A percentile compares a stretch with the other conserved stretches of the same genome.
Conservation (phyloP, 2,113 vertebrate genomes). For the Pao palembangensis region DNA sequence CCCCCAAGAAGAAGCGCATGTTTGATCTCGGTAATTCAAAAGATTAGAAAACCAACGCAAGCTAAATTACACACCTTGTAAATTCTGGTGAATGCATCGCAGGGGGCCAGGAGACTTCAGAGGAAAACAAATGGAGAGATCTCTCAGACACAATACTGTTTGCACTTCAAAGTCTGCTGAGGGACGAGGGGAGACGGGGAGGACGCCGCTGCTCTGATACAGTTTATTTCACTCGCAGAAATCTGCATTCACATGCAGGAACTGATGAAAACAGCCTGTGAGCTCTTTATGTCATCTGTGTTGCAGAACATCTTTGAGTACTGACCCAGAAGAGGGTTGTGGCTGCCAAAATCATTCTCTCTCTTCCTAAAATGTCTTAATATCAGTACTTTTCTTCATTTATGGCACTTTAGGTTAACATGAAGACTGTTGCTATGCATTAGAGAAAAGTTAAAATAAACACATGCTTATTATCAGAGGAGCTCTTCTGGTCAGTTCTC, state of each 20-base stretch:
- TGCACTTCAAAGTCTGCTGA: slow-evolving; percentile 69
- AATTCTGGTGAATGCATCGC: slow-evolving; percentile 62
- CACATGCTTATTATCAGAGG: not conserved
- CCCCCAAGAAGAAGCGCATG: slow-evolving; percentile 36
- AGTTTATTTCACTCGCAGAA: slow-evolving; percentile 9
- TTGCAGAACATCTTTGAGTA: no score
- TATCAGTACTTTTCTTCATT: no score
- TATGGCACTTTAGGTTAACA: no score
- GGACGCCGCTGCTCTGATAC: slow-evolving; percentile 40
- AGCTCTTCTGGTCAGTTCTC: slow-evolving; percentile 6
- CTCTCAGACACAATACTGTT: slow-evolving; percentile 65
- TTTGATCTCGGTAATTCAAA: slow-evolving; percentile 69
- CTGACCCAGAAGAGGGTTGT: no score
- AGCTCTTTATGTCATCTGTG: not conserved
- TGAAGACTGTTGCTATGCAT: not conserved
- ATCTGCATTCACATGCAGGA: slow-evolving; percentile 8
- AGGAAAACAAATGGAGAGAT: slow-evolving; percentile 74
- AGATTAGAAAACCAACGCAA: slow-evolving; percentile 67
- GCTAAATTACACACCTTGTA: slow-evolving; percentile 67
- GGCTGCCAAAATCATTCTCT: no score
- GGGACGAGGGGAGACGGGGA: slow-evolving; percentile 40
- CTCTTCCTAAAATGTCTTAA: no score
- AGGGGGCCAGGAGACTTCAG: slow-evolving; percentile 67
- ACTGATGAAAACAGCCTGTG: not conserved
- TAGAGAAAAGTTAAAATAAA: slow-evolving; percentile 15